phyloP scores from a whole-genome alignment of 35 echinoderm and acorn worm species.

The Patiria miniata region DNA sequence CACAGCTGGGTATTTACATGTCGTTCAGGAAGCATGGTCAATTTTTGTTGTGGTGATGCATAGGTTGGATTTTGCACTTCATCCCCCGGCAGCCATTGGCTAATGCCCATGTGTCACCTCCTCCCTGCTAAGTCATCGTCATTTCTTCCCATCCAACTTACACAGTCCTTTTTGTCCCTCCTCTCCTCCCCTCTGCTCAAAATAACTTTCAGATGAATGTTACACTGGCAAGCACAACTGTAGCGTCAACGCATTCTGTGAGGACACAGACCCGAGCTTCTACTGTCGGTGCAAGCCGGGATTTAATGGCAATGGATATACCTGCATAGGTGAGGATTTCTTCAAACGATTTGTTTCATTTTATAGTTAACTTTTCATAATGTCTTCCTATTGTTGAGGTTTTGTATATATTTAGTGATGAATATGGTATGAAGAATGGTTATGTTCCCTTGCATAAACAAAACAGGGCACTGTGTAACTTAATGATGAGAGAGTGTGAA shows the following conservation, averaged over 20 bases:
- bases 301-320: conserved; percentile 41
- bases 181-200: neutral
- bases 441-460: too few species aligned
- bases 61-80: neutral
- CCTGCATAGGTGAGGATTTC: conserved; percentile 34
- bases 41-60: neutral
- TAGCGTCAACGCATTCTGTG: conserved; percentile 35
- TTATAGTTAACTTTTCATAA: neutral
- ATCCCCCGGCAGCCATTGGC: neutral
- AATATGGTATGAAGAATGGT: too few species aligned
- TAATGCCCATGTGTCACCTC: conserved; percentile 5
- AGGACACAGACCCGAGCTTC: conserved; percentile 28
- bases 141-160: too few species aligned
- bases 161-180: neutral
- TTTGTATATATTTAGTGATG: too few species aligned
- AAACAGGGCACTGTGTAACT: too few species aligned
- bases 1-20: too few species aligned
- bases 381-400: neutral
- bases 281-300: conserved; percentile 27
- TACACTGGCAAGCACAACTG: conserved; percentile 34
- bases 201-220: conserved; percentile 23
- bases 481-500: too few species aligned
- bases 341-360: neutral
- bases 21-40: too few species aligned
- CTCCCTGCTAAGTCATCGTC: neutral